Evolutionary conservation across 2,113 vertebrate species (phyloP), one percentile per base, ranked within the genome.

Genomic region (Coracopsis vasa): DNA sequence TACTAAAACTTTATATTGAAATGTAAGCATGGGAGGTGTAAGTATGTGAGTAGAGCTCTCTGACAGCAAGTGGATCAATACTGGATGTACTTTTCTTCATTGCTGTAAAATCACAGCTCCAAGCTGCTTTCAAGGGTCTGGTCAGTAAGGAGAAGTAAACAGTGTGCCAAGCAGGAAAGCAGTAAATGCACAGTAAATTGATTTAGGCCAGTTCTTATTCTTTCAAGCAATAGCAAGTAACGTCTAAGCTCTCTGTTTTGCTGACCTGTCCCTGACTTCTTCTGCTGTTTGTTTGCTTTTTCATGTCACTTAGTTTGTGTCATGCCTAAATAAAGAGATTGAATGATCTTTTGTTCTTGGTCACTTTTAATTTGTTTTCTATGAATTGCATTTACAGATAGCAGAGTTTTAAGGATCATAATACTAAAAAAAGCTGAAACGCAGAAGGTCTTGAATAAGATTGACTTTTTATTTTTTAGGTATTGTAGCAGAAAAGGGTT

Each of bases 161-260:
- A 54, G 25, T 9, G 51, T 88, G 33, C 60, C 77, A 42, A 82
- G 75, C 67, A 80, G 82, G 23, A 84, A 87, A 90, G 82, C 78
- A 65, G 39, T 48, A 95, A 96, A 89, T n/a, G 61, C 11, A 2
- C 48, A 77, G 20, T 72, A 91, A 69, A 88, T 95, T 83, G 53
- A 84, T 91, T 96, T 77, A 88, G 58, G 50, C 29, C 50, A 58
- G 58, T 82, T 97, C 96, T 95, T 87, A 66, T 95, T 80, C 78
- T 86, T 91, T 67, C 37, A 90, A 90, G 71, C 24, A 86, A 80
- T 28, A 64, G 19, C 50, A 66, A 70, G 79, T 56, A 92, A 44
- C 31, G 16, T 89, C 45, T 50, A 60, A 62, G 51, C 33, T 88
- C 82, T 90, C 35, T 84, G 62, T 80, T 96, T 90, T 96, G 85